A percentile compares a stretch with the other conserved stretches of the same genome.
phyloP scores from a whole-genome alignment of 2,797 vertebrate genomes.

The Lithobates sylvaticus region DNA sequence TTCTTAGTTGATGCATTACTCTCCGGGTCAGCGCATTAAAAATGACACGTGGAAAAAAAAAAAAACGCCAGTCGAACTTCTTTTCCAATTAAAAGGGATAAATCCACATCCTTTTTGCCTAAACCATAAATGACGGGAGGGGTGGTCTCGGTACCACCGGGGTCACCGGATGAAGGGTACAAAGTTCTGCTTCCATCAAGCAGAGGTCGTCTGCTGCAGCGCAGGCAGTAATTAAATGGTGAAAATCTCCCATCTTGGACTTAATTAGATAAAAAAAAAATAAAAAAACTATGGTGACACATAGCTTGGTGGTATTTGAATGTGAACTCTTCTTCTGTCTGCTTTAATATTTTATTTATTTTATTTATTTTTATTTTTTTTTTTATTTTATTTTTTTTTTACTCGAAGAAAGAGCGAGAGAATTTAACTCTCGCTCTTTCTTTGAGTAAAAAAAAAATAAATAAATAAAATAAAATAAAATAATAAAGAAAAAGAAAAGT shows the following conservation, averaged over 20 bases:
- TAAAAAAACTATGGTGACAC: constrained; percentile 12
- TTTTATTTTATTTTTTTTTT: too few species aligned
- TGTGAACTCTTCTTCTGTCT: too few species aligned
- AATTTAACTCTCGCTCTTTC: background rate
- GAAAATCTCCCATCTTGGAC: background rate
- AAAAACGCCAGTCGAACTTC: background rate
- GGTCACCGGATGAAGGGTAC: constrained; percentile 14
- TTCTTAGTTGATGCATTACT: background rate
- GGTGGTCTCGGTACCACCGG: background rate
- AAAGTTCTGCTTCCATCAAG: constrained; percentile 11
- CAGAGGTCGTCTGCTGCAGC: background rate
- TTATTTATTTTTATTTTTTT: too few species aligned
- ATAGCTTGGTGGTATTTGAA: too few species aligned
- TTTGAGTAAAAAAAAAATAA: background rate
- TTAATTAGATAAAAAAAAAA: constrained; percentile 32
- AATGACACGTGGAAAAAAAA: background rate
- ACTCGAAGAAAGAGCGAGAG: too few species aligned
- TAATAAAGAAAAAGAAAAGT: background rate
- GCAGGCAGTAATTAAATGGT: constrained; percentile 26
- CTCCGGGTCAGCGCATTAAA: background rate
- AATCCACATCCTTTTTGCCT: background rate
- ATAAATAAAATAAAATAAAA: too few species aligned
- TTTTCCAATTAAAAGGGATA: constrained; percentile 15
- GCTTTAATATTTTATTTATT: too few species aligned
- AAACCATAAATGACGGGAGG: constrained; percentile 10